Evolutionary conservation across 2,113 vertebrate genomes (phyloP), one percentile per base, ranked within the genome.

Genomic region (Gadus chalcogrammus): DNA sequence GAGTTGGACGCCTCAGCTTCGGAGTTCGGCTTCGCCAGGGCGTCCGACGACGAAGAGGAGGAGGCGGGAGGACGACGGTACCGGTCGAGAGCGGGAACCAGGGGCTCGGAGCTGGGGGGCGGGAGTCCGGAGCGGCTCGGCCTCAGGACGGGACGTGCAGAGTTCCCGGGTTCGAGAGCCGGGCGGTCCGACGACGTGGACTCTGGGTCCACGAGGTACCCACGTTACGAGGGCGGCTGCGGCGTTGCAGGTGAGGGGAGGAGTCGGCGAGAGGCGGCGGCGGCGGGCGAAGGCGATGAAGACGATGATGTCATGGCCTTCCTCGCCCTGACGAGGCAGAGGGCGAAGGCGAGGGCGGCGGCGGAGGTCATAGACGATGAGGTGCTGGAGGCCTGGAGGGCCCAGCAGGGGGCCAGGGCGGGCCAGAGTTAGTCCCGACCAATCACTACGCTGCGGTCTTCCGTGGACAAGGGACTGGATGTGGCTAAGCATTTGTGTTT

Each of bases 381-480:
- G 65, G 86, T 98, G 68, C 94, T 98, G 0, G 81, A 84, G 1
- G 94, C 96, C 1, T 99, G 97, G 97, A 93, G 93, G 75, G 93
- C 84, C 16, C 92, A 93, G 66, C 93, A 93, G 68, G 94, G 95
- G 68, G 91, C 88, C 0, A 94, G 92, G 64, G 86, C 90, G 55
- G 82, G 92, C 42, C 67, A 85, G 65, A 87, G 82, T 55, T 68
- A 85, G 3, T 67, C 71, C 0, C 85, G 83, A 81, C 55, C 55
- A 3, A 58, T 5, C 55, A 58, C 17, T 1, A n/a, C 15, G 12
- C n/a, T 3, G 55, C 15, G 16, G 17, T n/a, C 16, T n/a, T 15
- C 53, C 53, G 16, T 4, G 12, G 16, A 4, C 3, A 12, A 55
- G 24, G 24, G 24, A 24, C 24, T 24, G 24, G 24, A 24, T 24